Evolutionary conservation across 1,140 invertebrate species (phyloP), one percentile per base, ranked within the genome.

Genomic region (Rhagoletis pomonella): DNA sequence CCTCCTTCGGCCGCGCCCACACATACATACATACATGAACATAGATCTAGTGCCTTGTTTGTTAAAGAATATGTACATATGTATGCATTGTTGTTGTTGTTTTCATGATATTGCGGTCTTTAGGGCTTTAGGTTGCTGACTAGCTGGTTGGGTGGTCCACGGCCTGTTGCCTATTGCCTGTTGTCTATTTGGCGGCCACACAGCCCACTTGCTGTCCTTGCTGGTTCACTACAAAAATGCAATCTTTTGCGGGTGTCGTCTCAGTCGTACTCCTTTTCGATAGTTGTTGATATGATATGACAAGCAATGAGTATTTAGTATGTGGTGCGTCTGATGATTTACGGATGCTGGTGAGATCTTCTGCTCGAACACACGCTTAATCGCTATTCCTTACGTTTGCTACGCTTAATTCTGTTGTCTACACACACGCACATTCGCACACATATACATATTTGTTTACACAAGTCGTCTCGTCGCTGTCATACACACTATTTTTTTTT

Each of bases 241-340:
- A 91, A 91, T 91, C 90, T 88, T 91, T 88, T 90, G 91, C 90
- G 90, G 90, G 87, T 89, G 91, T 91, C 91, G 91, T 91, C 91
- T 91, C 91, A 89, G 90, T 91, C 12, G 58, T 64, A 17, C n/a
- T 86, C 14, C 60, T 85, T 42, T 17, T 59, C 60, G 29, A 17
- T 73, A 73, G 67, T 62, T 62, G 84, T 17, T 85, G 29, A 62
- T 85, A 62, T 59, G 17, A 85, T 60, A 86, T 86, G 62, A 86
- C 86, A 86, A 86, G 86, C 86, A 44, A 86, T 62, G 64, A 64
- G 44, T 81, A 81, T 81, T 12, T 81, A n/a, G 60, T 62, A 81
- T 81, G 47, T 81, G 47, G 60, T 62, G 84, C 84, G 84, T 86
- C 58, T 39, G 58, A 50, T 86, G 84, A 60, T 62, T 86, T 58